A percentile compares a stretch with the other conserved stretches of the same genome.
Conservation (phyloP, 2,888 invertebrate species). For the Latrodectus elegans region DNA sequence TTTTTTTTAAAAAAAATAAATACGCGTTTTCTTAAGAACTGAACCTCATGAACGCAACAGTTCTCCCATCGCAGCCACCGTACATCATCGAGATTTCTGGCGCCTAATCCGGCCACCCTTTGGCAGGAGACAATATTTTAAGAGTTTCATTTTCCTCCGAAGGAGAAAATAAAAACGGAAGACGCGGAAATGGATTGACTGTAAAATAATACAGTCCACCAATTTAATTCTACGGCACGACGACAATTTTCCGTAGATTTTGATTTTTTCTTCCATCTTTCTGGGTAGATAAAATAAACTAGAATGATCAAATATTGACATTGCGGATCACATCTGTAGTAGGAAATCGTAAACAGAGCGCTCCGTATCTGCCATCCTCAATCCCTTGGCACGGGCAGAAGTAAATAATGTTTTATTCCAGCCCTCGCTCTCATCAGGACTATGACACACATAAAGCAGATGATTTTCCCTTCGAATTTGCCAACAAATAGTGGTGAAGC, state of each 20-base stretch:
- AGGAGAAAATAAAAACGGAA: slow-evolving; percentile 14
- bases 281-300: slow-evolving; percentile 2
- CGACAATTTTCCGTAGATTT: slow-evolving; percentile 25
- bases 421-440: neutral
- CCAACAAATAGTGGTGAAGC: slow-evolving; percentile 19
- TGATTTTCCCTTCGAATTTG: slow-evolving; percentile 22
- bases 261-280: neutral
- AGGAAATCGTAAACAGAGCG: slow-evolving; percentile 28
- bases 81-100: neutral
- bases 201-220: neutral
- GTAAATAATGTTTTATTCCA: slow-evolving; percentile 35
- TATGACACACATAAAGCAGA: slow-evolving; percentile 35
- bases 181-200: slow-evolving; percentile 23
- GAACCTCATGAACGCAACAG: neutral
- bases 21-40: too few relatives aligned
- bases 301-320: slow-evolving; percentile 44
- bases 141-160: neutral
- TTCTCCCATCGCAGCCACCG: neutral
- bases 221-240: slow-evolving; percentile 55
- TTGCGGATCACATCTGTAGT: slow-evolving; percentile 26
- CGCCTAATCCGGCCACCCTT: neutral
- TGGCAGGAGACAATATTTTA: neutral
- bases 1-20: too few relatives aligned
- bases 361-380: neutral
- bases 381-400: slow-evolving; percentile 5